Evolutionary conservation across 2,888 invertebrate genomes (phyloP), one percentile per base, ranked within the genome.

Genomic region (Ecliptopera silaceata): DNA sequence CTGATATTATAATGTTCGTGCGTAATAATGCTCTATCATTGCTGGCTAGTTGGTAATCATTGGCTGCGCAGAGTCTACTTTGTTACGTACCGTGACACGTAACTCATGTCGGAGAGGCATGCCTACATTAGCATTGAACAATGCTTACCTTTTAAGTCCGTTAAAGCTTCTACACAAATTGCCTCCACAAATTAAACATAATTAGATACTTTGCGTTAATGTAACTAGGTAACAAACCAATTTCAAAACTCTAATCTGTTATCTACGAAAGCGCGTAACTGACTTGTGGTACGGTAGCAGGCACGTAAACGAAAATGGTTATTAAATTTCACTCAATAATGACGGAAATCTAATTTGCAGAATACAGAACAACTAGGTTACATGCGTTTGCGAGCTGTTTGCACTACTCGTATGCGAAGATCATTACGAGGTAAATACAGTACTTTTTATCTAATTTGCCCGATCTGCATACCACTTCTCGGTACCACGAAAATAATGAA

Each of bases 31-130:
- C 10, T 36, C 15, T 5, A 6, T 36, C n/a, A 41, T 5, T 20
- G 41, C 41, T 22, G 12, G 61, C 63, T 56, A 61, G 56, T 68
- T 66, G 65, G 56, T 70, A 66, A 70, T 72, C 63, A 64, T 59
- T 62, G 57, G 44, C 63, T 70, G 69, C 65, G 63, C 48, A 64
- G 65, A 66, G 63, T 53, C 34, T 17, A 11, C 18, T 11, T 10
- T 13, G 39, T 52, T 52, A 48, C 49, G 42, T 32, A 49, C 51
- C 51, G 51, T 56, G 53, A 50, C 64, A 57, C 43, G 58, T 58
- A 59, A 58, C 53, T 55, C 56, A 59, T 58, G 57, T 61, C 56
- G 22, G 43, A 36, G 42, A 29, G 45, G 38, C 22, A 44, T 44
- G 49, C 36, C 12, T 39, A 38, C 46, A 59, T 61, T 61, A 54